Conservation (phyloP, 2,113 vertebrate genomes). For the Diadophis punctatus region DNA sequence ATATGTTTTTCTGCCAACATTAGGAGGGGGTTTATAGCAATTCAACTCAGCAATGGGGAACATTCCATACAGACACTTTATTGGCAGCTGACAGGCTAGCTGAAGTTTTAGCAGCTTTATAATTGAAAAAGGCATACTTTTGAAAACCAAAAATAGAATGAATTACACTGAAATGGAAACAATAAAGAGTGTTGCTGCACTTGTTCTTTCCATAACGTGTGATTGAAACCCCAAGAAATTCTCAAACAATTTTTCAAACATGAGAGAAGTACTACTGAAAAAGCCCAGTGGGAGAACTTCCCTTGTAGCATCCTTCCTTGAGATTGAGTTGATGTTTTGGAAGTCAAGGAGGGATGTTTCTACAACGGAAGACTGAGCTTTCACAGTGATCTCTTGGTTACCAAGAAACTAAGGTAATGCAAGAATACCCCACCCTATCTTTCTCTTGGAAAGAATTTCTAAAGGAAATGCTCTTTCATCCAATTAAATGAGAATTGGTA, state of each 20-base stretch:
- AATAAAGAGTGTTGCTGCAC: neutral
- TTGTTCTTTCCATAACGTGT: neutral
- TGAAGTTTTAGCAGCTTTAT: neutral
- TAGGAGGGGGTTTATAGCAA: neutral
- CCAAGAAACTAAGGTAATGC: neutral
- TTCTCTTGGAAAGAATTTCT: neutral
- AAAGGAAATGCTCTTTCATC: neutral
- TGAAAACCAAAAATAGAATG: neutral
- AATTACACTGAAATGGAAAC: neutral
- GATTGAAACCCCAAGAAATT: neutral
- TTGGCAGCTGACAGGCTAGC: neutral
- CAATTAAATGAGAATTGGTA: neutral
- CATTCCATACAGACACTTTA: neutral
- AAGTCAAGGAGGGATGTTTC: neutral
- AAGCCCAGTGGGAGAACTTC: neutral
- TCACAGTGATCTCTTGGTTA: neutral
- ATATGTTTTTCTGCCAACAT: neutral
- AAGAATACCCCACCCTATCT: neutral
- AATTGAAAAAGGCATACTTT: neutral
- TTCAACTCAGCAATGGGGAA: neutral
- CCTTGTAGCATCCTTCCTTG: neutral
- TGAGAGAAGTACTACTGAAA: neutral
- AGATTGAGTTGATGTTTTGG: neutral
- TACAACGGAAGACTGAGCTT: neutral
- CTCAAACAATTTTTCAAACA: neutral